These are phyloP conservation scores for Epirrhoe tristata DNA, from an alignment of 2,888 invertebrate species.

Conservation along the genomic window DNA sequence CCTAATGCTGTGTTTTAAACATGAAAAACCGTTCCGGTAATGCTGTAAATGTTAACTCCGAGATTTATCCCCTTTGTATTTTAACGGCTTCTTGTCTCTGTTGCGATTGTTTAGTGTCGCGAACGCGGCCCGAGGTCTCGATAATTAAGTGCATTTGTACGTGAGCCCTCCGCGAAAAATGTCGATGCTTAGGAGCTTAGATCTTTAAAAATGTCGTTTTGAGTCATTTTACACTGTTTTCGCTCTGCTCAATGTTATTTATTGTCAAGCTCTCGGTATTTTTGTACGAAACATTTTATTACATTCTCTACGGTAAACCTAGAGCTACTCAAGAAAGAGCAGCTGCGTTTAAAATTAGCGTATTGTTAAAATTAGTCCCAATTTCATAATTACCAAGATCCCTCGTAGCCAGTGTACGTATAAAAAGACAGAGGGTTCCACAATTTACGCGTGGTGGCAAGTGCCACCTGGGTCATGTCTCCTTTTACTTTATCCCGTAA, in stretches of 20 bases:
- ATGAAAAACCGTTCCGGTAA: conserved; percentile 83
- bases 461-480: conserved; percentile 83
- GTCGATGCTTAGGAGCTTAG: conserved; percentile 29
- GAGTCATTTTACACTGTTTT: conserved; percentile 24
- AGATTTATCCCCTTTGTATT: conserved; percentile 69
- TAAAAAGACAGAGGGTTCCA: conserved; percentile 73
- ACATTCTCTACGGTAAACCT: not conserved
- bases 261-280: not conserved
- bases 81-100: conserved; percentile 59
- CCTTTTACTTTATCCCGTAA: conserved; percentile 83
- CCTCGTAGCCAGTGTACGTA: conserved; percentile 54
- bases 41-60: conserved; percentile 74
- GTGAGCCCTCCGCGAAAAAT: conserved; percentile 34
- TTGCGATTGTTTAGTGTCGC: conserved; percentile 48
- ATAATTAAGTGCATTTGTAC: conserved; percentile 44
- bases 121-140: conserved; percentile 41
- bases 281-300: not conserved
- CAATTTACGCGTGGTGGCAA: conserved; percentile 72
- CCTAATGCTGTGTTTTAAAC: conserved; percentile 82
- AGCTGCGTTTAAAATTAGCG: conserved; percentile 50
- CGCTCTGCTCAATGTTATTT: conserved; percentile 12
- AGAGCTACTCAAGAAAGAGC: conserved; percentile 20
- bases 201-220: conserved; percentile 32
- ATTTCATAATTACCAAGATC: conserved; percentile 71
- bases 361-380: conserved; percentile 67